Percentiles rank a stretch among this genome's conserved stretches.
phyloP scores from a whole-genome alignment of 2,888 invertebrate genomes.

The Hirtodrosophila confusa region DNA sequence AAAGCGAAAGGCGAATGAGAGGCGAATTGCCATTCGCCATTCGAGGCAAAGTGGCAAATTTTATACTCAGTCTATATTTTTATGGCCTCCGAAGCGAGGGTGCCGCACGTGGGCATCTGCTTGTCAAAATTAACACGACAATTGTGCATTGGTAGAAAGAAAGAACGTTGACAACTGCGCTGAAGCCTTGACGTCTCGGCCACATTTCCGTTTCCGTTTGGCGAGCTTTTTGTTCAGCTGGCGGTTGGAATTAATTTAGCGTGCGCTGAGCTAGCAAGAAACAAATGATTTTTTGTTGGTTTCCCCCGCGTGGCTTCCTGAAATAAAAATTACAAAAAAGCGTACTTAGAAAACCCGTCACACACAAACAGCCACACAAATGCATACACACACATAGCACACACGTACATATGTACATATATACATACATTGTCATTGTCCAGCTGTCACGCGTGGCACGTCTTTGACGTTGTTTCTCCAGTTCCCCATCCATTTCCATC shows the following conservation, averaged over 20 bases:
- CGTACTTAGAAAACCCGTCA: conserved; percentile 47
- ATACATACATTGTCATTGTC: conserved; percentile 67
- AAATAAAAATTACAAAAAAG: conserved; percentile 61
- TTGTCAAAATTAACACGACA: conserved; percentile 77
- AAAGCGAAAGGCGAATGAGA: conserved; percentile 32
- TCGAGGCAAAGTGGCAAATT: conserved; percentile 47
- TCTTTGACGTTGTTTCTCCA: conserved; percentile 38
- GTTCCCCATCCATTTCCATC: conserved; percentile 39
- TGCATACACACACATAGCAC: conserved; percentile 21
- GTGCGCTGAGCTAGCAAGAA: conserved; percentile 76
- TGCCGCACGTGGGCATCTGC: conserved; percentile 70
- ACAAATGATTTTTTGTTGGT: conserved; percentile 69
- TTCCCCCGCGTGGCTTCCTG: conserved; percentile 52
- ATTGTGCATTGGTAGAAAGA: conserved; percentile 61
- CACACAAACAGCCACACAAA: conserved; percentile 15
- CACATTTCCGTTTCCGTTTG: conserved; percentile 77
- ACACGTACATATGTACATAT: conserved; percentile 3
- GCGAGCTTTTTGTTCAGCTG: conserved; percentile 67
- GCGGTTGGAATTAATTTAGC: conserved; percentile 74
- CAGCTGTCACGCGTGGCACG: conserved; percentile 76
- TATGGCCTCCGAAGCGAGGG: conserved; percentile 23
- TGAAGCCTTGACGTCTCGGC: conserved; percentile 64
- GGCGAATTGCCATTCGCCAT: conserved; percentile 16
- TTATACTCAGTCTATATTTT: conserved; percentile 31
- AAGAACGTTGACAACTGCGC: conserved; percentile 59